Evolutionary conservation across 2,113 vertebrate species (phyloP).

Genomic region (Opisthocomus hoazin): DNA sequence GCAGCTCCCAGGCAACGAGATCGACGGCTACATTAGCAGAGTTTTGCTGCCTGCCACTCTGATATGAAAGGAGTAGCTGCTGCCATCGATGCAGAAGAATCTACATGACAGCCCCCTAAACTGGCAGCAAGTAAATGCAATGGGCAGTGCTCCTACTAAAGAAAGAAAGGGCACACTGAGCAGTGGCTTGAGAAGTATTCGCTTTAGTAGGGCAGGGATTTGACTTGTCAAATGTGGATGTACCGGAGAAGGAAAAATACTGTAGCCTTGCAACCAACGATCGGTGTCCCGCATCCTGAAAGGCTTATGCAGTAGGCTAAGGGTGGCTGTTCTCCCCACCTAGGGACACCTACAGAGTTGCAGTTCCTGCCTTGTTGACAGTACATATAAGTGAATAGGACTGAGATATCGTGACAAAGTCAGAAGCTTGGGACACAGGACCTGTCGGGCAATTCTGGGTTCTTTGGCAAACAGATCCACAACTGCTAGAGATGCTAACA

Average conservation of each 20-base stretch:
- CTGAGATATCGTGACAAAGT: neutral
- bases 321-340: neutral
- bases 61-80: neutral
- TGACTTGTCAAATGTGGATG: neutral
- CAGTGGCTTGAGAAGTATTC: neutral
- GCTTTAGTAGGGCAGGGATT: neutral
- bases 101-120: constrained; percentile 27
- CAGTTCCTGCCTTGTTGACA: neutral
- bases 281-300: neutral
- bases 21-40: neutral
- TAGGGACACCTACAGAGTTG: neutral
- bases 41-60: constrained; percentile 27
- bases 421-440: neutral
- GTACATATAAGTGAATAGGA: neutral
- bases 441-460: neutral
- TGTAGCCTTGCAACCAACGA: neutral
- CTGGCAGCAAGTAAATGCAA: neutral
- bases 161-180: neutral
- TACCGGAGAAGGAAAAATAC: neutral
- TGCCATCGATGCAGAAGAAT: constrained; percentile 29
- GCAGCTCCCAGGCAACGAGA: neutral
- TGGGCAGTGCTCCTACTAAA: neutral
- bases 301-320: neutral
- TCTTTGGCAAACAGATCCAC: neutral
- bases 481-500: neutral